Evolutionary conservation across 2,888 invertebrate genomes (phyloP).

Genomic region (Petrolisthes cinctipes): DNA sequence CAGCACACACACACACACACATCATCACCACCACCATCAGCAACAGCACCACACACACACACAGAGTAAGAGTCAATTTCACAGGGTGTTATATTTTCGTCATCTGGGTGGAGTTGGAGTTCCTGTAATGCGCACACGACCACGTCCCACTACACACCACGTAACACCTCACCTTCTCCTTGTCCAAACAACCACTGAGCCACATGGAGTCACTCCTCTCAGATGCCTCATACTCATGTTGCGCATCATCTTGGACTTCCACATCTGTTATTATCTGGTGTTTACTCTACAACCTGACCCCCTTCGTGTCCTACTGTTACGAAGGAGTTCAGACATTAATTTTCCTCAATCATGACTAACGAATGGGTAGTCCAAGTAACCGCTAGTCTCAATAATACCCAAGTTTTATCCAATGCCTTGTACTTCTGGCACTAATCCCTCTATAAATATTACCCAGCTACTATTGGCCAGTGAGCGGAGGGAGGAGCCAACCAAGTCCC

Average conservation of each 20-base stretch:
- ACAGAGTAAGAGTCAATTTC: too few relatives aligned
- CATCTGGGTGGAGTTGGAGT: neutral
- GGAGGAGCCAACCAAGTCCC: conserved; percentile 38
- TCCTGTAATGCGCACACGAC: neutral
- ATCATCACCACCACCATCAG: too few relatives aligned
- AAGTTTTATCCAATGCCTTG: conserved; percentile 3
- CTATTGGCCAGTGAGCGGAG: conserved; percentile 35
- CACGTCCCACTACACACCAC: neutral
- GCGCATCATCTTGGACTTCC: conserved; percentile 32
- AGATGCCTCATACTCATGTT: conserved; percentile 49
- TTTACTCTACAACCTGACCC: neutral
- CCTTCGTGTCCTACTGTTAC: too few relatives aligned
- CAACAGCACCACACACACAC: too few relatives aligned
- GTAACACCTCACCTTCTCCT: conserved; percentile 23
- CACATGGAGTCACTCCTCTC: conserved; percentile 53
- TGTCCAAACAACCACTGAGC: conserved; percentile 41
- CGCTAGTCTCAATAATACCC: neutral
- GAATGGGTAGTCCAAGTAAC: too few relatives aligned
- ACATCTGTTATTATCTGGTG: neutral
- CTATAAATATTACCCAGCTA: conserved; percentile 45
- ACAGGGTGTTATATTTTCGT: too few relatives aligned
- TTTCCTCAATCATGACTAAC: too few relatives aligned
- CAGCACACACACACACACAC: too few relatives aligned
- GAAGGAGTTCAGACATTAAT: too few relatives aligned
- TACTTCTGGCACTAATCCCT: conserved; percentile 43